phyloP scores from a whole-genome alignment of 2,797 vertebrate species.

The Hemibagrus guttatus region DNA sequence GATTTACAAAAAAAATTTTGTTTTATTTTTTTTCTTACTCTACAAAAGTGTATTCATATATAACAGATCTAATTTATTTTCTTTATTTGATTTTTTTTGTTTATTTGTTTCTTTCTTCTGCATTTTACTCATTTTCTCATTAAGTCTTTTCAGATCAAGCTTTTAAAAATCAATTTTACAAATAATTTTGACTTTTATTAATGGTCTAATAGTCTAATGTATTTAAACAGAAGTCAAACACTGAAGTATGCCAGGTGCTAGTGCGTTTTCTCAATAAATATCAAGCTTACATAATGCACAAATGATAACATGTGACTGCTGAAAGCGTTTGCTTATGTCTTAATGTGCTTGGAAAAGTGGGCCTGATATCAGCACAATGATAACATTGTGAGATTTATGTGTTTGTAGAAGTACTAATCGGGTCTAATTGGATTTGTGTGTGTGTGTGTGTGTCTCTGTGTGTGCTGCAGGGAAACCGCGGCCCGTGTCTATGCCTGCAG shows the following conservation, averaged over 20 bases:
- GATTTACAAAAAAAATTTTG: too few relatives aligned
- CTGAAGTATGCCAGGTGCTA: neutral
- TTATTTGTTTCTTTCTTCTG: neutral
- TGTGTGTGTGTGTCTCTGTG: neutral
- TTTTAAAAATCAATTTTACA: neutral
- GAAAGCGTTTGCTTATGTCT: neutral
- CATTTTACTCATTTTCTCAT: neutral
- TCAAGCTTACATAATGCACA: neutral
- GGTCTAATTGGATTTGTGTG: slow-evolving; percentile 23
- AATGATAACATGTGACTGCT: neutral
- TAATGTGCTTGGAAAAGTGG: neutral
- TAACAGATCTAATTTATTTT: neutral
- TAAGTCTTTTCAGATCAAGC: neutral
- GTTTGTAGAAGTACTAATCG: neutral
- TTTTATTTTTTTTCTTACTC: neutral
- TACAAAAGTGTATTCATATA: neutral
- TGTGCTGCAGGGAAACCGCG: slow-evolving; percentile 84
- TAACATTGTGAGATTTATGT: slow-evolving; percentile 18
- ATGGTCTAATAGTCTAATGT: neutral
- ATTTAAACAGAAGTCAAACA: neutral
- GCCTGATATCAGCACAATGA: slow-evolving; percentile 9
- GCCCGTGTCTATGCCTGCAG: slow-evolving; percentile 92
- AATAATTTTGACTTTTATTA: neutral
- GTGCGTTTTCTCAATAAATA: neutral
- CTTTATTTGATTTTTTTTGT: neutral